Evolutionary conservation across 2,797 vertebrate species (phyloP).

Genomic region (Alauda arvensis): DNA sequence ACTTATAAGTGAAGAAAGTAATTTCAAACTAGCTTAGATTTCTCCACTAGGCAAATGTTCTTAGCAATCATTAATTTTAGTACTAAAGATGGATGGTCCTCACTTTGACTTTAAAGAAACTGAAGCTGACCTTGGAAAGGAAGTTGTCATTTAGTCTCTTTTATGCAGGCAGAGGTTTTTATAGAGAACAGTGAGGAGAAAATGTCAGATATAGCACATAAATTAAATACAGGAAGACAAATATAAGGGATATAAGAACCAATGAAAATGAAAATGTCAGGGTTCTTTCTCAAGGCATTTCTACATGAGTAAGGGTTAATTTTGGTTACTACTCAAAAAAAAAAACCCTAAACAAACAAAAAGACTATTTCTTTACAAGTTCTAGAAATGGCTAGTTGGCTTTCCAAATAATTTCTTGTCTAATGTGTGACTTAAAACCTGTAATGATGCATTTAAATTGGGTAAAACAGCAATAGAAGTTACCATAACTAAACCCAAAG

Average conservation of each 20-base stretch:
- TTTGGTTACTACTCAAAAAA: background rate
- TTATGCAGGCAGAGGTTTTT: background rate
- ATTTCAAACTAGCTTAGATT: background rate
- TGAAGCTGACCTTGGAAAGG: background rate
- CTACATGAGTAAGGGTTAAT: background rate
- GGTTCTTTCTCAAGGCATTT: conserved; percentile 24
- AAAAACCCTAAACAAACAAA: background rate
- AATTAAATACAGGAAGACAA: background rate
- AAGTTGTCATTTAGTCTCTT: background rate
- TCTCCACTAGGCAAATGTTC: background rate
- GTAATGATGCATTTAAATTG: background rate
- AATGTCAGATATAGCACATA: background rate
- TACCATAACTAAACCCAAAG: background rate
- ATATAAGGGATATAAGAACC: conserved; percentile 32
- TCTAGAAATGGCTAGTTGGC: background rate
- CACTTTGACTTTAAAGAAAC: background rate
- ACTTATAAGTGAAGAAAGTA: background rate
- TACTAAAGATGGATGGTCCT: background rate
- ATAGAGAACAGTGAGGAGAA: background rate
- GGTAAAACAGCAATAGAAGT: background rate
- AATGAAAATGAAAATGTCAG: conserved; percentile 41
- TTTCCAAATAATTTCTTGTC: background rate
- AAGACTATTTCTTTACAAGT: background rate
- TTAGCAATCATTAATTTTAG: background rate
- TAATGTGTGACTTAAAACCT: background rate